Conservation (phyloP, 2,888 invertebrate genomes). For the Yponomeuta plumbellus region DNA sequence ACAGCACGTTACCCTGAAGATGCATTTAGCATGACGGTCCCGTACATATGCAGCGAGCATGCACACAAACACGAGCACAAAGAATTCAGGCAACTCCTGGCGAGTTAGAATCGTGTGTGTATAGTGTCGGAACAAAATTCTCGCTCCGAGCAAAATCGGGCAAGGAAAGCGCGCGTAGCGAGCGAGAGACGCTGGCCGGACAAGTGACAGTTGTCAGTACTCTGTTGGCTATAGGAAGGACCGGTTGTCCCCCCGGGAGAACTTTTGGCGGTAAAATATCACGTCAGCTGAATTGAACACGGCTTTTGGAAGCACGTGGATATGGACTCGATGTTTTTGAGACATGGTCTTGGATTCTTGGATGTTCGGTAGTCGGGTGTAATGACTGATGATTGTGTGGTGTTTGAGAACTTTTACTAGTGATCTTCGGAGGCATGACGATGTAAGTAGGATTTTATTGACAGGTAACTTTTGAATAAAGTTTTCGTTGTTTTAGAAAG, state of each 20-base stretch:
- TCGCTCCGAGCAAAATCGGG: constrained; percentile 52
- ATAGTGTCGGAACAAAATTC: constrained; percentile 34
- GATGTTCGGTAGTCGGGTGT: background rate
- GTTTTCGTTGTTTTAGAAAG: too few relatives aligned
- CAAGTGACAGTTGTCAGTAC: constrained; percentile 53
- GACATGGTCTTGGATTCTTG: background rate
- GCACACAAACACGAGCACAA: constrained; percentile 24
- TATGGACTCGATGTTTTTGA: background rate
- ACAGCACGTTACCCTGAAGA: constrained; percentile 42
- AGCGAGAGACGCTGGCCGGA: constrained; percentile 60
- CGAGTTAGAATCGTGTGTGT: constrained; percentile 39
- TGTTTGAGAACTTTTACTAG: background rate
- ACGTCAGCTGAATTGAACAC: constrained; percentile 50
- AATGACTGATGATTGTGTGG: background rate
- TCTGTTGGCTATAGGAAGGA: constrained; percentile 50
- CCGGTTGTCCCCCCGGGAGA: constrained; percentile 47
- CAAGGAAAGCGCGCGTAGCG: constrained; percentile 39
- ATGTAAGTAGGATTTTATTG: constrained; percentile 4
- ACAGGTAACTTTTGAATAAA: too few relatives aligned
- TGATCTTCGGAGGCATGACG: background rate
- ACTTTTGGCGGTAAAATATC: constrained; percentile 50
- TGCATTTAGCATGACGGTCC: constrained; percentile 33
- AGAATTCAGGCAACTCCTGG: constrained; percentile 4
- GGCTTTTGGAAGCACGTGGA: constrained; percentile 47
- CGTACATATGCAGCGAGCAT: constrained; percentile 21